Conservation (phyloP, 2,113 vertebrate genomes). For the Otolemur garnettii region DNA sequence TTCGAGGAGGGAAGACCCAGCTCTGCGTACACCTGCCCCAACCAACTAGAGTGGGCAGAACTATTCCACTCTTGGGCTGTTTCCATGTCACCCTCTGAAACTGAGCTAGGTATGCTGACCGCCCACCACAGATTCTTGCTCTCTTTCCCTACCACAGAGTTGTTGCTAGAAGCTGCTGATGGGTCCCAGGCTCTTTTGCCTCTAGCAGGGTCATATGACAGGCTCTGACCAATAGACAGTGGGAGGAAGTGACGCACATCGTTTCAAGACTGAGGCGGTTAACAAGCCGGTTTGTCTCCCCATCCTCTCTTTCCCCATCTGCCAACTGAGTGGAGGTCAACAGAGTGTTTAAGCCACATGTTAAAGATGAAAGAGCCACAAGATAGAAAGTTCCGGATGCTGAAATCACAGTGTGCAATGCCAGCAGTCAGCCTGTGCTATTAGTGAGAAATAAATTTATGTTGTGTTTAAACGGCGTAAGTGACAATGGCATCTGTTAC, state of each 20-base stretch:
- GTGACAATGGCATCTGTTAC: not conserved
- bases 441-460: not conserved
- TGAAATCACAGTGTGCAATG: not conserved
- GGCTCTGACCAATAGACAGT: not conserved
- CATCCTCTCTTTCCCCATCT: not conserved
- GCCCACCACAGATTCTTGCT: not conserved
- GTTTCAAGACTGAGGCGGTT: not conserved
- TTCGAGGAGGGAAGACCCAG: not conserved
- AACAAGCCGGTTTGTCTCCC: not conserved
- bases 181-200: not conserved
- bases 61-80: not conserved
- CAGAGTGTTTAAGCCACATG: not conserved
- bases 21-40: not conserved
- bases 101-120: not conserved
- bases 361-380: not conserved
- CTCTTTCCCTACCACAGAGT: not conserved
- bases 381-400: not conserved
- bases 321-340: not conserved
- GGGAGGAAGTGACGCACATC: accelerated
- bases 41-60: not conserved
- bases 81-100: not conserved
- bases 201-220: not conserved
- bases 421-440: not conserved
- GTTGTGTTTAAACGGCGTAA: not conserved
- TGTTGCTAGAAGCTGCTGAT: not conserved